Percentiles rank a stretch among this genome's conserved stretches.
Conservation (phyloP, 1,140 invertebrate species). For the Dryas iulia region DNA sequence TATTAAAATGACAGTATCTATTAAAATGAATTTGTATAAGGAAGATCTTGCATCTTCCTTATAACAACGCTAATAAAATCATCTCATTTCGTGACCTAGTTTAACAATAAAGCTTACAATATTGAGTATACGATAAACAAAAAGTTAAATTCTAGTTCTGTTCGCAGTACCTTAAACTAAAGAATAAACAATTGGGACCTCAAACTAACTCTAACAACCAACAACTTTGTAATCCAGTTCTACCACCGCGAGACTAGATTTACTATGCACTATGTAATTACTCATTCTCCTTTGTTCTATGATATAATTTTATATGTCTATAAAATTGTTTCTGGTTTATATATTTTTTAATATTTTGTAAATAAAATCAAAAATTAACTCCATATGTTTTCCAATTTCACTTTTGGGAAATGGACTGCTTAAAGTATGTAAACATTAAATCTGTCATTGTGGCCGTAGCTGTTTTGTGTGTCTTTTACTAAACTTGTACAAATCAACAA, state of each 20-base stretch:
- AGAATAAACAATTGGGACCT: background rate
- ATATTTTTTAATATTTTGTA: too few species aligned
- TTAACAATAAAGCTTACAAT: background rate
- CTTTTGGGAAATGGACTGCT: too few species aligned
- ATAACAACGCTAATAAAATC: background rate
- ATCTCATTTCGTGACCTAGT: background rate
- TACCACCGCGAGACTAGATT: background rate
- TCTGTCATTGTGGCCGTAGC: background rate
- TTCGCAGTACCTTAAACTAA: background rate
- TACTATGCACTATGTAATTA: background rate
- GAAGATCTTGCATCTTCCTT: too few species aligned
- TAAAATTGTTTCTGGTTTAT: too few species aligned
- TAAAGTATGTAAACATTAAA: too few species aligned
- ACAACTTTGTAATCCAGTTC: slow-evolving; percentile 5
- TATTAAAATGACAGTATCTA: too few species aligned
- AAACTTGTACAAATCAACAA: background rate
- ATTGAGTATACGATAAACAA: background rate
- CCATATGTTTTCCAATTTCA: too few species aligned
- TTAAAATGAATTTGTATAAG: too few species aligned
- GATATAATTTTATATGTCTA: background rate
- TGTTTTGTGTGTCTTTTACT: too few species aligned
- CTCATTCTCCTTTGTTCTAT: background rate
- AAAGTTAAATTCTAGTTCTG: background rate
- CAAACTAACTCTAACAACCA: slow-evolving; percentile 6
- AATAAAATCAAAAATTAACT: too few species aligned